Percentiles rank a stretch among this genome's conserved stretches.
Conservation (phyloP, 2,888 invertebrate species). For the Zelleria hepariella region DNA sequence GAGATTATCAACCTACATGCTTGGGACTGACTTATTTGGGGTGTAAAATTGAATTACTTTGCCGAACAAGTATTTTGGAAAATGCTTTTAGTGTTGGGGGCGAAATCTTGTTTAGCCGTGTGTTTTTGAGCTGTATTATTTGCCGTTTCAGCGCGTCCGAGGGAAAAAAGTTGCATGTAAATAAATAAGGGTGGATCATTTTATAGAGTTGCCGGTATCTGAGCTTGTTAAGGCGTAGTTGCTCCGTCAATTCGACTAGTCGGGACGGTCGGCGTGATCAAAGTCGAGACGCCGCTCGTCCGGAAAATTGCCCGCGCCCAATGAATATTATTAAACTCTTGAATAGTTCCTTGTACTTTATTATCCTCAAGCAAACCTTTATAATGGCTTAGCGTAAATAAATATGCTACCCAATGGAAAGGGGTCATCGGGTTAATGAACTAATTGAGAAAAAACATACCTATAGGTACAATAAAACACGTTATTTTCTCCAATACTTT, state of each 20-base stretch:
- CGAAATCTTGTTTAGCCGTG: constrained; percentile 9
- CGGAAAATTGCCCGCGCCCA: constrained; percentile 69
- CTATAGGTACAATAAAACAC: no score
- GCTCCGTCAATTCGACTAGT: constrained; percentile 51
- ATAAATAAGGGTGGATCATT: not conserved
- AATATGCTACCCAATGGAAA: not conserved
- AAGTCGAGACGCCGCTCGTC: constrained; percentile 61
- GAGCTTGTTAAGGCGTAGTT: constrained; percentile 24
- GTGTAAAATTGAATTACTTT: constrained; percentile 51
- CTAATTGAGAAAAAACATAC: no score
- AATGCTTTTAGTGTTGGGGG: constrained; percentile 34
- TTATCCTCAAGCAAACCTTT: constrained; percentile 45
- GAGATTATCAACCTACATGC: constrained; percentile 32
- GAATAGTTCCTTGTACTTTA: constrained; percentile 61
- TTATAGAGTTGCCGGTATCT: not conserved
- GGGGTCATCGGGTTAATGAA: not conserved
- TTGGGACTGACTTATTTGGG: constrained; percentile 38
- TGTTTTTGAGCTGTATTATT: not conserved
- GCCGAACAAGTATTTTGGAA: constrained; percentile 39
- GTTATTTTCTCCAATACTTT: no score
- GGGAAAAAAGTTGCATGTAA: not conserved
- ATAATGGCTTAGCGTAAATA: constrained; percentile 9
- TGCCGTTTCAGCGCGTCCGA: not conserved
- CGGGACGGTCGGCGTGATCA: constrained; percentile 54
- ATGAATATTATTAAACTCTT: constrained; percentile 73